phyloP scores from a whole-genome alignment of 2,113 vertebrate species.

The Argyrosomus japonicus region DNA sequence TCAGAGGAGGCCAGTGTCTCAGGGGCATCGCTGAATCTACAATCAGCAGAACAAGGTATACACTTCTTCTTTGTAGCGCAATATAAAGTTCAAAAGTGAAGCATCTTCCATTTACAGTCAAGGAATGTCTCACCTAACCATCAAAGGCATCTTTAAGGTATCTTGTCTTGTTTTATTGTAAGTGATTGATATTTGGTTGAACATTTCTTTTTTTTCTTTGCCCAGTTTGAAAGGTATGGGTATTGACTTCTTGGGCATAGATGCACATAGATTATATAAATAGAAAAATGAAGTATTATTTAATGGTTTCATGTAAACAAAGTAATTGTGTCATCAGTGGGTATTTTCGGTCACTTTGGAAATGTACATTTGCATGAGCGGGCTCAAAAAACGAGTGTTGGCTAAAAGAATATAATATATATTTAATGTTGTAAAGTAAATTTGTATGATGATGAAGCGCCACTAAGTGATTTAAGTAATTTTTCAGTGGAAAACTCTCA shows the following conservation, averaged over 20 bases:
- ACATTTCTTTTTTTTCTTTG: slow-evolving; percentile 8
- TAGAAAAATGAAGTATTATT: background rate
- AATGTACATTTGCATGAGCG: background rate
- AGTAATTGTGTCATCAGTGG: background rate
- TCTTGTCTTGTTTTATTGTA: slow-evolving; percentile 36
- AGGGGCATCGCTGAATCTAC: slow-evolving; percentile 68
- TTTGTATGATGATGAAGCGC: background rate
- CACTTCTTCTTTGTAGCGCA: slow-evolving; percentile 37
- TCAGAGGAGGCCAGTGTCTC: slow-evolving; percentile 60
- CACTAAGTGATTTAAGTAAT: background rate
- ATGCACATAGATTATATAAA: background rate
- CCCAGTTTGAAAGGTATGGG: background rate
- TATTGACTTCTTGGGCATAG: background rate
- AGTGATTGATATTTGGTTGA: slow-evolving; percentile 31
- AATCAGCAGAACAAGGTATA: slow-evolving; percentile 66
- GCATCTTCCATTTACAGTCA: slow-evolving; percentile 61
- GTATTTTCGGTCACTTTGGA: background rate
- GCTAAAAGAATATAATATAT: background rate
- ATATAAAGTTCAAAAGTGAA: slow-evolving; percentile 70
- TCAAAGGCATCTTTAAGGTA: slow-evolving; percentile 32
- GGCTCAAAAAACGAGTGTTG: too few species aligned
- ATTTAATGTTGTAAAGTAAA: too few species aligned
- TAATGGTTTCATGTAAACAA: background rate
- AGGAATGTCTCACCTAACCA: slow-evolving; percentile 37
- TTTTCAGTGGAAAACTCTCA: background rate